Base-by-base conservation (phyloP, 2,797 vertebrate species). In the Sebastes diploproa region DNA sequence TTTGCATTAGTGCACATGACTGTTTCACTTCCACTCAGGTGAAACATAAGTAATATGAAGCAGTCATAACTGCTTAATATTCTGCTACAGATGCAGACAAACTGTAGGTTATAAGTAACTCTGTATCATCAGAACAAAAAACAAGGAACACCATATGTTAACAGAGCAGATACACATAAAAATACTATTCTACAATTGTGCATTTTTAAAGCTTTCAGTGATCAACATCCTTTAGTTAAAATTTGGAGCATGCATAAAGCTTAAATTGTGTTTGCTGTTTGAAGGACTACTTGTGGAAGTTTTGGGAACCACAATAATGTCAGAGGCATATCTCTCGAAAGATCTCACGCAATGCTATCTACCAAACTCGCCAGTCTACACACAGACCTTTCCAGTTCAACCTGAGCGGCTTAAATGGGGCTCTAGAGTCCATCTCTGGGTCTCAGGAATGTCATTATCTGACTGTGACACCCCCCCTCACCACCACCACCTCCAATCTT, bases 361-460 rank as follows among this genome's bases (percentile, higher is more conserved):
- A 32, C 74, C 70, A 71, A 61, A 80, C 59, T 66, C 7, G 59
- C 66, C 68, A 8, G 64, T 60, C 70, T 30, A 54, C 18, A 69
- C 34, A 75, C 78, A 82, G 81, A 84, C 83, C 60, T 77, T 85
- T 86, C 90, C 82, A 82, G 86, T 88, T 90, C 86, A 89, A 89
- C 90, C 89, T 91, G 88, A 91, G 90, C 84, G 55, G 88, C 92
- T 95, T 93, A 93, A 93, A 92, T 65, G 80, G 85, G 90, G 90
- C 90, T 95, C 92, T 87, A 82, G 86, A 91, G 92, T 94, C 90
- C 92, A 95, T 96, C 96, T 95, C 95, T 86, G 84, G 93, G 96
- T 90, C 91, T 95, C 91, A 95, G 96, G 95, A 96, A 96, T 96
- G 96, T 95, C 94, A 96, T 96, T 96, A 96, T 96, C 92, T 90